Evolutionary conservation across 2,797 vertebrate genomes (phyloP).

Genomic region (Neoniphon sammara): DNA sequence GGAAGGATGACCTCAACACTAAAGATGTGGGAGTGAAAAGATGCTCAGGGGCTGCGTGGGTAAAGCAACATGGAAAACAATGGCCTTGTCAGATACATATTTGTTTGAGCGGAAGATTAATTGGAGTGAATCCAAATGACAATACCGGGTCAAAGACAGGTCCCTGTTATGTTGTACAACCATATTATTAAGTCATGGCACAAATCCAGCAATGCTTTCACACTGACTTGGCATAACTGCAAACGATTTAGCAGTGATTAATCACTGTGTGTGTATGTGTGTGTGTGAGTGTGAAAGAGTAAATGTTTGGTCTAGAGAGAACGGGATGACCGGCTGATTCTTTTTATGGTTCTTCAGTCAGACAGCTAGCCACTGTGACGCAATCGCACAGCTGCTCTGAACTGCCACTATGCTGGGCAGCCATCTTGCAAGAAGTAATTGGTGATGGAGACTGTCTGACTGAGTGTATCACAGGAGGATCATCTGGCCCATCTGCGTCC

Average conservation of each 20-base stretch:
- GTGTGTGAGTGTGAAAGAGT: conserved; percentile 33
- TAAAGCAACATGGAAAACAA: not conserved
- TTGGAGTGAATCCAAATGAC: conserved; percentile 2
- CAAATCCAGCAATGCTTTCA: conserved; percentile 6
- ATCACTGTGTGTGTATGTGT: conserved; percentile 35
- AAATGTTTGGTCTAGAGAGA: conserved; percentile 54
- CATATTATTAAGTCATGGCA: not conserved
- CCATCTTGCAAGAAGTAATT: conserved; percentile 7
- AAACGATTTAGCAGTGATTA: conserved; percentile 39
- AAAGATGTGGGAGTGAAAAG: too few species aligned
- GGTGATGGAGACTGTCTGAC: not conserved
- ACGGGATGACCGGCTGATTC: conserved; percentile 4
- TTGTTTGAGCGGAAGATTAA: conserved; percentile 2
- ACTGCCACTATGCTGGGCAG: not conserved
- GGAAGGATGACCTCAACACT: too few species aligned
- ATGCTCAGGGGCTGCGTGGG: too few species aligned
- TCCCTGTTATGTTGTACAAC: not conserved
- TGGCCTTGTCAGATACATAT: not conserved
- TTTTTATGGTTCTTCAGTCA: conserved; percentile 8
- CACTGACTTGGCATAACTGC: conserved; percentile 15
- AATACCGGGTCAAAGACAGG: not conserved
- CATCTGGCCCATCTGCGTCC: not conserved
- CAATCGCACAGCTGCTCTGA: conserved; percentile 16
- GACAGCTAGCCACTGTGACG: conserved; percentile 22
- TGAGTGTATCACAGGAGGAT: not conserved